phyloP scores from a whole-genome alignment of 1,140 invertebrate genomes.

The Eriocheir sinensis region DNA sequence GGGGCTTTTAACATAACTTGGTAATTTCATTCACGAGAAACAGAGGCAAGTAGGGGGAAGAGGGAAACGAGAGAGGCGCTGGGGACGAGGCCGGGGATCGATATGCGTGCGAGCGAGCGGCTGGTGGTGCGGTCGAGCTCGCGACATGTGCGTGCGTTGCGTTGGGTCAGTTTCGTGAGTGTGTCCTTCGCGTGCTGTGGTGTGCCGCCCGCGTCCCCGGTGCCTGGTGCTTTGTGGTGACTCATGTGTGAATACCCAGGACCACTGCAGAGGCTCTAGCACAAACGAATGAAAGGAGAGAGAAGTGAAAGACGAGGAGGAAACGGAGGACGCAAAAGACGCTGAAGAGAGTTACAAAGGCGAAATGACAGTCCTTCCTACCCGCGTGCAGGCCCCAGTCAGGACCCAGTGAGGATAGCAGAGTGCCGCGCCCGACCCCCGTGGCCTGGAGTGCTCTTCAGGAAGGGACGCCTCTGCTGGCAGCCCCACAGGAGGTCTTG shows the following conservation, averaged over 20 bases:
- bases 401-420: conserved; percentile 48
- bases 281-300: too few species aligned
- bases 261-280: too few species aligned
- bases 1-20: conserved; percentile 43
- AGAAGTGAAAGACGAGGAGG: too few species aligned
- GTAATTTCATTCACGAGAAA: conserved; percentile 61
- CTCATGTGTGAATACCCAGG: conserved; percentile 60
- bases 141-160: conserved; percentile 63
- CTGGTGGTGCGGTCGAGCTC: conserved; percentile 57
- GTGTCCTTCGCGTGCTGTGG: neutral
- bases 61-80: neutral
- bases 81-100: conserved; percentile 44
- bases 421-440: neutral
- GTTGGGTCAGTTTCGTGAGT: conserved; percentile 54
- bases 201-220: neutral
- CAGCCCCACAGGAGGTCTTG: neutral
- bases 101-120: conserved; percentile 31
- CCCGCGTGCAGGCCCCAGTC: conserved; percentile 23
- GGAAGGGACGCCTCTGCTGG: neutral
- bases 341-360: too few species aligned
- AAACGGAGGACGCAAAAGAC: too few species aligned
- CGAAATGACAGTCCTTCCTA: too few species aligned
- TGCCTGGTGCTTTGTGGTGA: conserved; percentile 45
- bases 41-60: neutral
- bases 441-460: neutral